Conservation (phyloP, 2,888 invertebrate species). For the Drosophila recens region DNA sequence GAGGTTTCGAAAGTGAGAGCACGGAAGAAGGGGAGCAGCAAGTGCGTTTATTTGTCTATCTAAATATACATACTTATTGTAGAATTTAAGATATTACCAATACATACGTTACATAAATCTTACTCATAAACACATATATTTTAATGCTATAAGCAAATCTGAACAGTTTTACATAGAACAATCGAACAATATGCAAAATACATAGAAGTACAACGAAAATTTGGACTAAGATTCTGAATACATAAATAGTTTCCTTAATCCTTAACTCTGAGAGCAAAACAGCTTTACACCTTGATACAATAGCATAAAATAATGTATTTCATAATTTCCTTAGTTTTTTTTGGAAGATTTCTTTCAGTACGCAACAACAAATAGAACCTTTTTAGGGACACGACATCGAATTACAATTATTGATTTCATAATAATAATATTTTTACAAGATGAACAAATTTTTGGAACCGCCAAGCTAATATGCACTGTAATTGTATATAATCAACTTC, state of each 20-base stretch:
- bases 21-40: slow-evolving; percentile 32
- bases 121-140: slow-evolving; percentile 16
- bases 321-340: not conserved
- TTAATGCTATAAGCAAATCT: slow-evolving; percentile 32
- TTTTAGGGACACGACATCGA: slow-evolving; percentile 24
- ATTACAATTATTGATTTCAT: slow-evolving; percentile 5
- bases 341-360: not conserved
- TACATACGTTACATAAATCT: slow-evolving; percentile 5
- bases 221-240: slow-evolving; percentile 9
- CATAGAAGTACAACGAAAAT: slow-evolving; percentile 64
- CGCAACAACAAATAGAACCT: slow-evolving; percentile 2
- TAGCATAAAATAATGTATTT: not conserved
- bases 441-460: slow-evolving; percentile 40
- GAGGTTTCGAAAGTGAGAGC: slow-evolving; percentile 69
- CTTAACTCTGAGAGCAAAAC: slow-evolving; percentile 9
- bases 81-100: slow-evolving; percentile 29
- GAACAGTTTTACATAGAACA: slow-evolving; percentile 14
- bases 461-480: slow-evolving; percentile 42
- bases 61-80: slow-evolving; percentile 36
- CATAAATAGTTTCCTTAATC: slow-evolving; percentile 12
- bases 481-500: slow-evolving; percentile 72
- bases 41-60: slow-evolving; percentile 64
- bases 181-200: slow-evolving; percentile 29
- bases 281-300: slow-evolving; percentile 32
- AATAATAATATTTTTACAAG: slow-evolving; percentile 11